Evolutionary conservation across 2,888 invertebrate genomes (phyloP).

Genomic region (Cheilosia grossa): DNA sequence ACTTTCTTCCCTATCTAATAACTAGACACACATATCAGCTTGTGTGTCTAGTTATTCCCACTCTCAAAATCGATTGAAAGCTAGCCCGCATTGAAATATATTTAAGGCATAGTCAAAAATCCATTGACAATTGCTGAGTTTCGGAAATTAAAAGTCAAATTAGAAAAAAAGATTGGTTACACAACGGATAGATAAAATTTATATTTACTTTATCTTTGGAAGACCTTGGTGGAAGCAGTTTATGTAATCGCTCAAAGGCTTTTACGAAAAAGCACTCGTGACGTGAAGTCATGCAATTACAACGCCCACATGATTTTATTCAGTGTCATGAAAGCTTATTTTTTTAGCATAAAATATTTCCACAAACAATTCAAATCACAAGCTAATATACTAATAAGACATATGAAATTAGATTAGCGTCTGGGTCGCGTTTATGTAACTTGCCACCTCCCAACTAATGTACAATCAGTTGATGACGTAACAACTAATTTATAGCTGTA

Average conservation of each 20-base stretch:
- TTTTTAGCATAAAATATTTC: not conserved
- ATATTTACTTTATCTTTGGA: conserved; percentile 21
- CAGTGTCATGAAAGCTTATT: conserved; percentile 16
- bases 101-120: not conserved
- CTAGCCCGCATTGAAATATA: too few species aligned
- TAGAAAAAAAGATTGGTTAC: not conserved
- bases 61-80: too few species aligned
- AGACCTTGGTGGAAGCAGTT: conserved; percentile 37
- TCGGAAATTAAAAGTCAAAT: not conserved
- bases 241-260: conserved; percentile 32
- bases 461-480: conserved; percentile 58
- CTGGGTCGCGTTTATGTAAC: conserved; percentile 55
- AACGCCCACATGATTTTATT: conserved; percentile 33
- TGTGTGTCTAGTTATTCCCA: too few species aligned
- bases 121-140: not conserved
- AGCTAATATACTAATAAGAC: conserved; percentile 17
- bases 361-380: conserved; percentile 30
- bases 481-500: conserved; percentile 6
- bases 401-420: conserved; percentile 50
- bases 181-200: conserved; percentile 13
- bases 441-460: conserved; percentile 30
- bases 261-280: not conserved
- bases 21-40: too few species aligned
- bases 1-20: too few species aligned
- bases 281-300: conserved; percentile 19